These are phyloP conservation scores for Echiichthys vipera DNA, from an alignment of 2,797 vertebrate species.

Conservation along the genomic window DNA sequence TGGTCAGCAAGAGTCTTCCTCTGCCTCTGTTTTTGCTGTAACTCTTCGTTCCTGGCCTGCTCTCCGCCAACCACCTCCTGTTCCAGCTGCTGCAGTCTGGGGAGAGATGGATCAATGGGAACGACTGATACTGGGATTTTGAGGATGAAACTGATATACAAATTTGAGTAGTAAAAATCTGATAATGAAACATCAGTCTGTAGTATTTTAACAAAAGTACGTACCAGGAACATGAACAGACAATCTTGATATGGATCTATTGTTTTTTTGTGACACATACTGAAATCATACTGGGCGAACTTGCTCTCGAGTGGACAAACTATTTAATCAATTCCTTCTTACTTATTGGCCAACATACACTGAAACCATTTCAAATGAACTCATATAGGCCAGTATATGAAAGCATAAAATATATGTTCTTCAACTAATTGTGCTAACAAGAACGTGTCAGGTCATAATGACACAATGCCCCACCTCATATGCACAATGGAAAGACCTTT, in stretches of 20 bases:
- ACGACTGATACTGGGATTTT: background rate
- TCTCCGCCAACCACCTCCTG: slow-evolving; percentile 90
- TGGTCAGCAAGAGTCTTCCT: slow-evolving; percentile 86
- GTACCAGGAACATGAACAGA: background rate
- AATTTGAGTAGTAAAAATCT: background rate
- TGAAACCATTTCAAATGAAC: background rate
- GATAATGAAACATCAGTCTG: too few relatives aligned
- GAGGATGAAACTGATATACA: background rate
- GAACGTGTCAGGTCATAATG: background rate
- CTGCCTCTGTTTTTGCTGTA: slow-evolving; percentile 84
- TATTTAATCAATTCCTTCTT: background rate
- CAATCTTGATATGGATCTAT: background rate
- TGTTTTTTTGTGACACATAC: background rate
- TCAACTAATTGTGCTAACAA: background rate
- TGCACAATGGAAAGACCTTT: background rate
- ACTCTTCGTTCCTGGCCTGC: slow-evolving; percentile 90
- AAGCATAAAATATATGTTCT: background rate
- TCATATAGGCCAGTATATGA: rapidly evolving
- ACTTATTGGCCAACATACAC: background rate
- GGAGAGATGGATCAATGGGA: background rate
- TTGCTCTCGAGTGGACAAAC: background rate
- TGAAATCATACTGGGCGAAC: background rate
- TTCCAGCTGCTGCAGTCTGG: slow-evolving; percentile 91
- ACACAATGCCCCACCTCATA: background rate
- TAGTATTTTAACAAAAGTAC: background rate